phyloP scores from a whole-genome alignment of 2,888 invertebrate genomes.

The Nephrotoma guestfalica region DNA sequence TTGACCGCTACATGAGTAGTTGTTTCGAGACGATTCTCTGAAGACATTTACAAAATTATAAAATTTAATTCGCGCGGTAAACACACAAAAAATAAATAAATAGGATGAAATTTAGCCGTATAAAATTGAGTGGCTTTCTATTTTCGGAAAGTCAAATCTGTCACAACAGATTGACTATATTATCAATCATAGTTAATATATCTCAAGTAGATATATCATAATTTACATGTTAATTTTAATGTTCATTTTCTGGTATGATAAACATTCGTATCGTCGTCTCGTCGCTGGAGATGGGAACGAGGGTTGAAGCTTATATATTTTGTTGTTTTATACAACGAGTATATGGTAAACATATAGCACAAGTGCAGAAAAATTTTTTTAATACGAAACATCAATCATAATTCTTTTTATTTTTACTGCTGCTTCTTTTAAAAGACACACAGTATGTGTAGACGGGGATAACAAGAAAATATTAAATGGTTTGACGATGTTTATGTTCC shows the following conservation, averaged over 20 bases:
- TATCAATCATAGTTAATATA: not conserved
- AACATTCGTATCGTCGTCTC: not conserved
- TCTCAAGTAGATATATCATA: not conserved
- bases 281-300: not conserved
- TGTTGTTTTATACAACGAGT: not conserved
- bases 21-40: not conserved
- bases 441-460: not conserved
- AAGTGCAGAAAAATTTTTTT: not conserved
- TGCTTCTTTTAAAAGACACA: not conserved
- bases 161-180: not conserved
- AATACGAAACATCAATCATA: not conserved
- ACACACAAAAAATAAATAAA: too few relatives aligned
- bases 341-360: not conserved
- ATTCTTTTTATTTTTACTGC: not conserved
- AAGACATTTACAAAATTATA: not conserved
- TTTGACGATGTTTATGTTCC: not conserved
- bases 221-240: not conserved
- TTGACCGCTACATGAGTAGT: not conserved
- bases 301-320: not conserved
- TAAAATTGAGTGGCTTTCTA: not conserved
- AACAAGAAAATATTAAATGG: not conserved
- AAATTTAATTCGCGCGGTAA: too few relatives aligned
- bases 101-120: not conserved
- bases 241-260: not conserved
- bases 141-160: not conserved